These are phyloP conservation scores for Cebus imitator DNA, from an alignment of 2,113 vertebrate species.

Conservation along the genomic window DNA sequence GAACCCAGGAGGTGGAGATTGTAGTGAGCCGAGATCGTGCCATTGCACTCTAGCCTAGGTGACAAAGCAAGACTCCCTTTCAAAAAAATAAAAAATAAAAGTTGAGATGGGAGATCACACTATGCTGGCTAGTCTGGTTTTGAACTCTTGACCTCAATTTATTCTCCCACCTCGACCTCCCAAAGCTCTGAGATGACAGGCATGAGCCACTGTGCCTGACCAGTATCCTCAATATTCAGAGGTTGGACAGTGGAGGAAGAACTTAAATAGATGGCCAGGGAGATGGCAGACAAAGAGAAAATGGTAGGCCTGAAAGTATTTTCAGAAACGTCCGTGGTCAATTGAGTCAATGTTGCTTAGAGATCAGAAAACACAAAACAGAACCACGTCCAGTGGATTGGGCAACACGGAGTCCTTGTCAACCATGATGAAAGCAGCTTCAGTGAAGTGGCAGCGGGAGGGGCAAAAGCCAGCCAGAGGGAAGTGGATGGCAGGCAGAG, in stretches of 20 bases:
- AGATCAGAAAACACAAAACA: slow-evolving; percentile 1
- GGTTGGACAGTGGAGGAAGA: neutral
- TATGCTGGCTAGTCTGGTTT: no score
- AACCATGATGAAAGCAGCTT: neutral
- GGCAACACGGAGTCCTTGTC: neutral
- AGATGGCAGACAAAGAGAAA: neutral
- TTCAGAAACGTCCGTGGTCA: neutral
- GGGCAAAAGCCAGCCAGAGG: neutral
- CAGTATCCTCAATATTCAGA: neutral
- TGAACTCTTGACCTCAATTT: no score
- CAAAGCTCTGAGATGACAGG: no score
- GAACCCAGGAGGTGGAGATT: no score
- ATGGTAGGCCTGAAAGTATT: neutral
- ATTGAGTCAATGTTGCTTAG: neutral
- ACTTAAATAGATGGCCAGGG: neutral
- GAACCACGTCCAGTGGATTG: neutral
- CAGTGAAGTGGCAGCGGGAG: neutral
- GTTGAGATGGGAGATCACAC: no score
- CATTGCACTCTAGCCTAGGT: no score
- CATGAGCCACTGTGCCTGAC: neutral
- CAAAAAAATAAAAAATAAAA: no score
- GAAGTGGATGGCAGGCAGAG: neutral
- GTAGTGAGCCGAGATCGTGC: no score
- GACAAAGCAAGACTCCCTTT: no score
- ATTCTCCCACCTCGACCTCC: no score